Evolutionary conservation across 2,888 invertebrate genomes (phyloP).

Genomic region (Ptychoptera albimana): DNA sequence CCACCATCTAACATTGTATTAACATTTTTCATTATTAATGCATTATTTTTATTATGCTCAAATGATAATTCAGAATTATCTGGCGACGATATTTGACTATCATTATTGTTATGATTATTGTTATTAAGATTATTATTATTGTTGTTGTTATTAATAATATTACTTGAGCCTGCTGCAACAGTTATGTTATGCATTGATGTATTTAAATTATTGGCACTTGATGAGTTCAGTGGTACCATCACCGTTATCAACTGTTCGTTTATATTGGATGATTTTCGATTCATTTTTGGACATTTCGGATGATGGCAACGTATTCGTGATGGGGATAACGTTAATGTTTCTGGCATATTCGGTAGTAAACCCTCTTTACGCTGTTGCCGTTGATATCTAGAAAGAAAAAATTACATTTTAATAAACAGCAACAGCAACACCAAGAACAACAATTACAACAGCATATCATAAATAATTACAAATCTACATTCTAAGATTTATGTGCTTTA

Average conservation of each 20-base stretch:
- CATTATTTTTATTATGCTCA: background rate
- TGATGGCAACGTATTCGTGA: slow-evolving; percentile 31
- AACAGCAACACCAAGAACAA: too few relatives aligned
- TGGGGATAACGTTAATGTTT: slow-evolving; percentile 30
- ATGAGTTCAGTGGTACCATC: slow-evolving; percentile 29
- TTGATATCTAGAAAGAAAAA: slow-evolving; percentile 23
- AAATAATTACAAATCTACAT: too few relatives aligned
- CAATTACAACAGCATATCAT: too few relatives aligned
- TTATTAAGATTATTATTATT: slow-evolving; percentile 2
- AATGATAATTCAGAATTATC: slow-evolving; percentile 26
- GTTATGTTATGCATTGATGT: background rate
- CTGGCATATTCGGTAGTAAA: slow-evolving; percentile 24
- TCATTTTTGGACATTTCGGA: slow-evolving; percentile 28
- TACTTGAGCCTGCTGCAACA: slow-evolving; percentile 11
- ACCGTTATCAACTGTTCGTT: slow-evolving; percentile 31
- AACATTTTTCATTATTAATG: background rate
- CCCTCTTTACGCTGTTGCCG: slow-evolving; percentile 29
- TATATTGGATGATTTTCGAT: slow-evolving; percentile 26
- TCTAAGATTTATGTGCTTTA: too few relatives aligned
- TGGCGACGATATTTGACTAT: slow-evolving; percentile 24
- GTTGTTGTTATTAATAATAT: slow-evolving; percentile 8
- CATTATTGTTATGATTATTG: slow-evolving; percentile 7
- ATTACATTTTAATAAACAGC: slow-evolving; percentile 1
- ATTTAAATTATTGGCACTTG: slow-evolving; percentile 2
- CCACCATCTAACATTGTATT: too few relatives aligned